Base-by-base conservation (phyloP, 2,888 invertebrate species). In the Pyrrhosoma nymphula region DNA sequence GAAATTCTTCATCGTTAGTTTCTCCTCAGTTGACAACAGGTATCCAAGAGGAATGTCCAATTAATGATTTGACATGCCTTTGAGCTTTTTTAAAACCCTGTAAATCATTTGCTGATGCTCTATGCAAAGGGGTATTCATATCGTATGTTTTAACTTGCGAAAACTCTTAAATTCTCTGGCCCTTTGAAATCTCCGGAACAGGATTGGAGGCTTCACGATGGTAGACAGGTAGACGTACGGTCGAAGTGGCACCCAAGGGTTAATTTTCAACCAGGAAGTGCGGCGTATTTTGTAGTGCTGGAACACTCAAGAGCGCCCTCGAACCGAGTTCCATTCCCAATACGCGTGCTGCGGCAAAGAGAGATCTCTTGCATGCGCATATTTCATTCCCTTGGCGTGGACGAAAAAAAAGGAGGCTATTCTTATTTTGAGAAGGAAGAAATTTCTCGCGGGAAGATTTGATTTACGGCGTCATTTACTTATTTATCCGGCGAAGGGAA, bases 401-500 rank as follows among this genome's bases (percentile, higher is more conserved):
- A 12, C 14, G 26, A 82, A 82, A 82, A 82, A 82, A 82, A 82
- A 35, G 14, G 35, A 30, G 30, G 82, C 82, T 82, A 35, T 82
- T 82, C 30, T 82, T 35, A 82, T 82, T 82, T 82, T 35, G 23
- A 35, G 14, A 35, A 82, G 82, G 82, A 35, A 82, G 82, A 82
- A 82, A 82, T 82, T 82, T 82, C 82, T 35, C 82, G 35, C 82
- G 82, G 82, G 82, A 35, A 82, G 82, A 82, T 35, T 82, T 82
- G 82, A 82, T 82, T 82, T 82, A 82, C 82, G 82, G 35, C 82
- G 30, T 35, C 82, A 82, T 82, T 82, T 82, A 82, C 82, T 82
- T 82, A 82, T 82, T 82, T 82, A 82, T 82, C 82, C 82, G 82
- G 60, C 60, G 23, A 56, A 60, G 60, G 60, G 91, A 60, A 91